Evolutionary conservation across 2,113 vertebrate species (phyloP).

Genomic region (Pterocles burchelli): DNA sequence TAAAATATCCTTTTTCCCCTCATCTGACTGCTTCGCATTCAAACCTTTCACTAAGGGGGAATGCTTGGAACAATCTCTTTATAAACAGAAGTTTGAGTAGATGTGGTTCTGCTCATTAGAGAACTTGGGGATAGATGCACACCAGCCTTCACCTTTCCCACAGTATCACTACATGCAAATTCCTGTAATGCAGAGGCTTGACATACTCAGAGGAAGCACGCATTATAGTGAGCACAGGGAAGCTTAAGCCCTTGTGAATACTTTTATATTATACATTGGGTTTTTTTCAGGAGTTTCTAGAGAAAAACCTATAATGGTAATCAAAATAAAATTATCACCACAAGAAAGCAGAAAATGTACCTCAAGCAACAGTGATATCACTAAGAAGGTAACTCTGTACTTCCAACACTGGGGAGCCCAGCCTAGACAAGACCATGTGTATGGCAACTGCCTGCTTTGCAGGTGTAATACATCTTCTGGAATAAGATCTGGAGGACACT

Average conservation of each 20-base stretch:
- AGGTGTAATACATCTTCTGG: neutral
- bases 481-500: neutral
- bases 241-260: neutral
- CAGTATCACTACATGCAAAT: slow-evolving; percentile 27
- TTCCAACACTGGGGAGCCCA: neutral
- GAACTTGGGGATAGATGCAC: accelerated
- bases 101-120: neutral
- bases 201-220: neutral
- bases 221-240: neutral
- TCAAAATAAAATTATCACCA: neutral
- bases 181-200: slow-evolving; percentile 38
- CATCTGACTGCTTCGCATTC: slow-evolving; percentile 29
- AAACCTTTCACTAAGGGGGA: slow-evolving; percentile 14
- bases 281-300: neutral
- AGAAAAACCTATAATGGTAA: neutral
- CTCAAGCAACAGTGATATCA: neutral
- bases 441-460: neutral
- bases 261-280: neutral
- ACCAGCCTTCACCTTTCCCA: neutral
- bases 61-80: neutral
- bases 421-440: neutral
- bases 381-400: neutral
- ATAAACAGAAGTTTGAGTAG: neutral
- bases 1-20: slow-evolving; percentile 1
- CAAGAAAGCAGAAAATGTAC: neutral